A percentile compares a stretch with the other conserved stretches of the same genome.
Conservation (phyloP, 2,797 vertebrate genomes). For the Myiotriccus ornatus region DNA sequence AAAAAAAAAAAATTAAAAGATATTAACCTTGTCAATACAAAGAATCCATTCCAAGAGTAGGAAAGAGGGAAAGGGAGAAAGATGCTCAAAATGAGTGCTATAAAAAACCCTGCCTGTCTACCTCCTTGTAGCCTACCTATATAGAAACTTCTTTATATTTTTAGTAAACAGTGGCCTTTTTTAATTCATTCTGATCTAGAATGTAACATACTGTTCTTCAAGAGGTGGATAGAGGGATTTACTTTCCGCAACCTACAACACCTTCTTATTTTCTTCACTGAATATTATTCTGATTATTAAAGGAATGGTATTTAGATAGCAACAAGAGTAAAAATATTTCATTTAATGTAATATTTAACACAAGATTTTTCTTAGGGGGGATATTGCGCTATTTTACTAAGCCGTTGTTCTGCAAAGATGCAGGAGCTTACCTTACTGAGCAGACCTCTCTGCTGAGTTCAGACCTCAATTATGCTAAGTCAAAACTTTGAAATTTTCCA, state of each 20-base stretch:
- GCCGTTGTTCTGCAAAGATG: not conserved
- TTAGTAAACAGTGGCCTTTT: not conserved
- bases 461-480: not conserved
- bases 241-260: not conserved
- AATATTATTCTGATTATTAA: not conserved
- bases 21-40: not conserved
- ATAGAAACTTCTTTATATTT: not conserved
- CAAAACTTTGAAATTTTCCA: not conserved
- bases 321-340: not conserved
- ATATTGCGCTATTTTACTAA: not conserved
- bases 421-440: not conserved
- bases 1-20: not conserved
- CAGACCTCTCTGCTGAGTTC: not conserved
- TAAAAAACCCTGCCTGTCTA: not conserved
- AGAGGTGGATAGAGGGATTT: not conserved
- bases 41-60: not conserved
- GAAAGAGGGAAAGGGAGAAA: not conserved
- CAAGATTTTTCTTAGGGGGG: not conserved
- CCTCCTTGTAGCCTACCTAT: not conserved
- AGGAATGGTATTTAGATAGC: not conserved
- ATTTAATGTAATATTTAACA: not conserved
- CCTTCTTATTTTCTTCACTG: not conserved
- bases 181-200: not conserved
- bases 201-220: not conserved
- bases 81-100: not conserved